Evolutionary conservation across 2,113 vertebrate species (phyloP).

Genomic region (Rhea americana): DNA sequence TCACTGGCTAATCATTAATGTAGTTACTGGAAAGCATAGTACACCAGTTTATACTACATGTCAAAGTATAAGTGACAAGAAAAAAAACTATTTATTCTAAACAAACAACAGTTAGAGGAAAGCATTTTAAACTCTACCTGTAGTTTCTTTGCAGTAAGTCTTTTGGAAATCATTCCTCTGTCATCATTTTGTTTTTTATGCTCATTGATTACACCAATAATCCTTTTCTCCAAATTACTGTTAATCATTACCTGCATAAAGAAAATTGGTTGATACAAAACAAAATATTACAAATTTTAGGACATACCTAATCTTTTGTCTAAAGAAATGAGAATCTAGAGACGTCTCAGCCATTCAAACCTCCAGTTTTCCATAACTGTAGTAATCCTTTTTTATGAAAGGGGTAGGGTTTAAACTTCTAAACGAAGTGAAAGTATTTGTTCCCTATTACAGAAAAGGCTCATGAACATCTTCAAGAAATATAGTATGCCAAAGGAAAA

Average conservation of each 20-base stretch:
- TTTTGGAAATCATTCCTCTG: constrained; percentile 88
- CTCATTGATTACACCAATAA: constrained; percentile 92
- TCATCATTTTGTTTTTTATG: constrained; percentile 87
- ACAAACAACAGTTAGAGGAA: neutral
- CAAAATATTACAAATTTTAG: neutral
- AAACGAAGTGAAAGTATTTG: neutral
- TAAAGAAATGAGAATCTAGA: neutral
- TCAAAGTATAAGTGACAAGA: neutral
- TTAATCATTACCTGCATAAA: constrained; percentile 88
- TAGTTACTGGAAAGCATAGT: neutral
- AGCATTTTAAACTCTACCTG: constrained; percentile 79
- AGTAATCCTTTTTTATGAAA: accelerated
- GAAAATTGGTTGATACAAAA: neutral
- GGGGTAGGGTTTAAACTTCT: accelerated
- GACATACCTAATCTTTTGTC: neutral
- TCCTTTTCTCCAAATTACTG: constrained; percentile 88
- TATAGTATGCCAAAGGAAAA: neutral
- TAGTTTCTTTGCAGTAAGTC: constrained; percentile 93
- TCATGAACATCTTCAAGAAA: neutral
- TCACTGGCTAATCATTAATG: neutral
- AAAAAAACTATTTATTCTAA: neutral
- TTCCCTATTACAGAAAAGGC: neutral
- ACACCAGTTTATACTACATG: neutral
- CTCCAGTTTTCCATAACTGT: accelerated
- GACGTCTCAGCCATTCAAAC: neutral